phyloP scores from a whole-genome alignment of 2,888 invertebrate species.

The Nematopogon swammerdamellus region DNA sequence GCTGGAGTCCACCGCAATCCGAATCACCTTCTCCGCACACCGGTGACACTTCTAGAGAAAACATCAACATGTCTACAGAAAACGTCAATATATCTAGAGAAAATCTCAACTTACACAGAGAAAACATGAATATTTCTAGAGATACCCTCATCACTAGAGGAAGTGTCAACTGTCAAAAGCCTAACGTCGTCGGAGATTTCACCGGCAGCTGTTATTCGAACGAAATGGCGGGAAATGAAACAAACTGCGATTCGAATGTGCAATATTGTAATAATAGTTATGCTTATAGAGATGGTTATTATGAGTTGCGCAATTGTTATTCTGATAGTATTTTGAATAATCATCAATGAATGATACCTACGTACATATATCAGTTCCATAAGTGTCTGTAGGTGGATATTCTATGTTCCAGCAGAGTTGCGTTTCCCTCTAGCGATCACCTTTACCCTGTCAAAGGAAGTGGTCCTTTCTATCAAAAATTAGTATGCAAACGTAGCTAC shows the following conservation, averaged over 20 bases:
- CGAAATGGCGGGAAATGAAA: conserved; percentile 23
- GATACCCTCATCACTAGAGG: no score
- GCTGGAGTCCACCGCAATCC: conserved; percentile 29
- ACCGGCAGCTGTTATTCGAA: conserved; percentile 14
- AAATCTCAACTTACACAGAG: no score
- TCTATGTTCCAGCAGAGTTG: no score
- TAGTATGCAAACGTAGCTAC: no score
- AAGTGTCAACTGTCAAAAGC: neutral
- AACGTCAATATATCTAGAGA: neutral
- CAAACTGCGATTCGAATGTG: conserved; percentile 17
- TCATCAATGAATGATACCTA: no score
- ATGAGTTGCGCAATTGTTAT: conserved; percentile 33
- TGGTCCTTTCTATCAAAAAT: no score
- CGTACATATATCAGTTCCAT: no score
- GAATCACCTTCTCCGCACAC: conserved; percentile 17
- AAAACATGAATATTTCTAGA: no score
- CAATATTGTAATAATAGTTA: conserved; percentile 39
- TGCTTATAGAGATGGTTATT: conserved; percentile 34
- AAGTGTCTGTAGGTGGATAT: no score
- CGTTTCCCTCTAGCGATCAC: no score
- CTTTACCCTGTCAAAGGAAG: no score
- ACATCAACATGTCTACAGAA: conserved; percentile 12
- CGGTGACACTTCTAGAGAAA: conserved; percentile 8
- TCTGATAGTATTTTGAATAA: conserved; percentile 34
- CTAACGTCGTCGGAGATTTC: neutral